Conservation (phyloP, 2,888 invertebrate genomes). For the Dorcus parallelipipedus region DNA sequence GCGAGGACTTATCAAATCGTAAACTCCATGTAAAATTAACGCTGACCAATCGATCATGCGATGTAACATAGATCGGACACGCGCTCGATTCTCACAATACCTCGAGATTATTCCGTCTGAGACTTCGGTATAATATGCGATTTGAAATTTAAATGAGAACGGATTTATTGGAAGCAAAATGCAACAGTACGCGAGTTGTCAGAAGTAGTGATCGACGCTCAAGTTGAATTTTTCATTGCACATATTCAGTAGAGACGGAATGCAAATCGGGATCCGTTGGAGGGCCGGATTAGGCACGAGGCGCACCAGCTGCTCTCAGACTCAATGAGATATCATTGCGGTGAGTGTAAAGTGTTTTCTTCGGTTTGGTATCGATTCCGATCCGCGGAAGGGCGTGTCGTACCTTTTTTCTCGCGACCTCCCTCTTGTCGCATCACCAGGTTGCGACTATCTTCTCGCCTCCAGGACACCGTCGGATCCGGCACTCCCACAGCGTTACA, state of each 20-base stretch:
- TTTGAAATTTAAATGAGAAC: conserved; percentile 46
- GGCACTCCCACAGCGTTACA: conserved; percentile 83
- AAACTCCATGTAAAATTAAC: too few relatives aligned
- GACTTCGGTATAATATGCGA: conserved; percentile 41
- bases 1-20: neutral
- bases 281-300: conserved; percentile 37
- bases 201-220: conserved; percentile 42
- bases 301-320: conserved; percentile 39
- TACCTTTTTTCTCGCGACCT: conserved; percentile 70
- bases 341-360: conserved; percentile 34
- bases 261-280: conserved; percentile 39
- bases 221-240: conserved; percentile 46
- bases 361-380: conserved; percentile 31
- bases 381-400: conserved; percentile 17
- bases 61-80: conserved; percentile 21
- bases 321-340: conserved; percentile 37
- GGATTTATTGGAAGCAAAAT: conserved; percentile 43
- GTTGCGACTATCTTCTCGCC: conserved; percentile 72
- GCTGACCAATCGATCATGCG: neutral
- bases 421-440: conserved; percentile 73
- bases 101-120: conserved; percentile 40
- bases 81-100: conserved; percentile 34
- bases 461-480: conserved; percentile 75
- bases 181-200: conserved; percentile 40
- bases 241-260: conserved; percentile 39